Percentiles rank a stretch among this genome's conserved stretches.
Conservation (phyloP, 2,797 vertebrate species). For the Crocodylus rhombifer region DNA sequence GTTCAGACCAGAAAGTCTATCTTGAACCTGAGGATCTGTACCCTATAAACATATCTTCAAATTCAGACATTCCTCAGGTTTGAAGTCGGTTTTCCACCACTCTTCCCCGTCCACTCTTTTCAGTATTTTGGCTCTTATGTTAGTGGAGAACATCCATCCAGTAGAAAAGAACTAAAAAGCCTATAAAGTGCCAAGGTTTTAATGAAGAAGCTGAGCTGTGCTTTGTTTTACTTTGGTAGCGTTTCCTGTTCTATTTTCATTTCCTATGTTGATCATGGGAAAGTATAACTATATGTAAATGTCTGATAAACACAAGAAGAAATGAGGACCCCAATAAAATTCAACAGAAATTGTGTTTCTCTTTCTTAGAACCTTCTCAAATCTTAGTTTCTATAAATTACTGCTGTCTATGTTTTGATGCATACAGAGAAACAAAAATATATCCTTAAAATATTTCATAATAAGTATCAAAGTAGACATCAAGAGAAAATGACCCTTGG, state of each 20-base stretch:
- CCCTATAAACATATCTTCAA: no score
- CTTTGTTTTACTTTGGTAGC: background rate
- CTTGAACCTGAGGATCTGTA: no score
- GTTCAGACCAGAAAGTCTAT: no score
- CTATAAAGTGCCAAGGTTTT: background rate
- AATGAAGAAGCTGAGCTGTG: background rate
- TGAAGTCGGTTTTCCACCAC: background rate
- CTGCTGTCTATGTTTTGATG: background rate
- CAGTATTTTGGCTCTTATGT: background rate
- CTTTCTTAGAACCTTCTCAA: background rate
- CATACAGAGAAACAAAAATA: background rate
- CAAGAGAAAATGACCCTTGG: background rate
- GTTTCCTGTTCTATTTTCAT: background rate
- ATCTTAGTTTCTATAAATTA: background rate
- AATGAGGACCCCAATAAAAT: background rate
- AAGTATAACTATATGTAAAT: background rate
- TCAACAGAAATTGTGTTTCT: background rate
- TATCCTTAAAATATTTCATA: slow-evolving; percentile 8
- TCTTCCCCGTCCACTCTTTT: background rate
- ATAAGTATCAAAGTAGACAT: slow-evolving; percentile 1
- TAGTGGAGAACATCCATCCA: background rate
- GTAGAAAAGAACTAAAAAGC: background rate
- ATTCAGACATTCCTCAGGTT: no score
- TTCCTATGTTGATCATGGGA: background rate
- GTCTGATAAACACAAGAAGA: background rate